A percentile compares a stretch with the other conserved stretches of the same genome.
Conservation (phyloP, 2,797 vertebrate species). For the Sciurus carolinensis region DNA sequence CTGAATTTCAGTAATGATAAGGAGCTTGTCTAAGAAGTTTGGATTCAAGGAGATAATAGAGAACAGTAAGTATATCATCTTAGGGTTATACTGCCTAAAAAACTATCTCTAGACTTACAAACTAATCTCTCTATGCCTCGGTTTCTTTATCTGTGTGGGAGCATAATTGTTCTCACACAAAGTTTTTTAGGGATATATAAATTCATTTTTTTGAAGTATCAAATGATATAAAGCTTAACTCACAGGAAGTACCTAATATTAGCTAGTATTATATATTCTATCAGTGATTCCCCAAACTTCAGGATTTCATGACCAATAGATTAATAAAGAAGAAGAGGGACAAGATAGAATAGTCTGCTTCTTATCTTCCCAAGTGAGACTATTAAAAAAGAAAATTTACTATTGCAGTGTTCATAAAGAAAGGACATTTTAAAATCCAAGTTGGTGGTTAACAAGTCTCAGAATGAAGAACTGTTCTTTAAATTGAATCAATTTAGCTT, state of each 20-base stretch:
- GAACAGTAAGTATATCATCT: not conserved
- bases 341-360: not conserved
- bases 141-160: not conserved
- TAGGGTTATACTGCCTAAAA: not conserved
- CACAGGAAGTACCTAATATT: not conserved
- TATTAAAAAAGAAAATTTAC: not conserved
- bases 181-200: not conserved
- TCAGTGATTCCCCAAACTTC: not conserved
- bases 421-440: conserved; percentile 52
- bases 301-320: not conserved
- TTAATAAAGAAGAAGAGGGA: not conserved
- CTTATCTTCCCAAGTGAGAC: not conserved
- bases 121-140: not conserved
- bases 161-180: not conserved
- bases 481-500: conserved; percentile 45
- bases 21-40: conserved; percentile 6
- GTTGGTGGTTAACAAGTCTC: conserved; percentile 7
- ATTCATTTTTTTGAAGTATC: not conserved
- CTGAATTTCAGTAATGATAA: not conserved
- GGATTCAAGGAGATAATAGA: not conserved
- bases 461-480: conserved; percentile 38
- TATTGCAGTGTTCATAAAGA: not conserved
- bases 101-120: not conserved
- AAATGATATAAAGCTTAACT: conserved; percentile 36
- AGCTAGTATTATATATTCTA: not conserved